These are phyloP conservation scores for Mola mola DNA, from an alignment of 2,113 vertebrate species.

Conservation along the genomic window DNA sequence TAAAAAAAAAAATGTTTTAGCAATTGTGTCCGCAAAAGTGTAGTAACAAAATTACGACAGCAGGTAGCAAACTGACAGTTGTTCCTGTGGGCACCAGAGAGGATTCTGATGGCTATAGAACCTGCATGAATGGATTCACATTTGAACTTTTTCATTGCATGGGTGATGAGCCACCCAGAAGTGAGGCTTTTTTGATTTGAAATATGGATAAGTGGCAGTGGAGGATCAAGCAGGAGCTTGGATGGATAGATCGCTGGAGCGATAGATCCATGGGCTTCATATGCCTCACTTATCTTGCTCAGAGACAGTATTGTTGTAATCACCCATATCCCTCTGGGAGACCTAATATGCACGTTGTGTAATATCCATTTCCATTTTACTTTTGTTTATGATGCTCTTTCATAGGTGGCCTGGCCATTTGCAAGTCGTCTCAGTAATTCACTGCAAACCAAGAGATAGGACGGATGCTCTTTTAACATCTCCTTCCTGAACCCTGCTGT, in stretches of 20 bases:
- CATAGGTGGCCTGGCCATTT: slow-evolving; percentile 63
- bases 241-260: slow-evolving; percentile 54
- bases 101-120: slow-evolving; percentile 67
- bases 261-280: slow-evolving; percentile 67
- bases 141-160: slow-evolving; percentile 79
- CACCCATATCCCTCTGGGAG: slow-evolving; percentile 60
- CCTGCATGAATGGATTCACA: slow-evolving; percentile 70
- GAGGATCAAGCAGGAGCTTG: slow-evolving; percentile 61
- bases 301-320: slow-evolving; percentile 74
- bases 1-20: slow-evolving; percentile 29
- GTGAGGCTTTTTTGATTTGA: slow-evolving; percentile 76
- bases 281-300: slow-evolving; percentile 57
- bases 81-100: slow-evolving; percentile 47
- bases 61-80: slow-evolving; percentile 45
- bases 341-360: slow-evolving; percentile 48
- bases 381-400: slow-evolving; percentile 68
- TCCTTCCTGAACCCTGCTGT: slow-evolving; percentile 44
- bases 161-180: slow-evolving; percentile 69
- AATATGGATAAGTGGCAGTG: slow-evolving; percentile 75
- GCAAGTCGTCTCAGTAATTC: slow-evolving; percentile 68
- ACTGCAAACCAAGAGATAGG: slow-evolving; percentile 50
- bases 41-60: background rate
- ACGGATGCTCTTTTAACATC: slow-evolving; percentile 27
- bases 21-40: slow-evolving; percentile 14
- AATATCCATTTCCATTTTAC: slow-evolving; percentile 71